A percentile compares a stretch with the other conserved stretches of the same genome.
phyloP scores from a whole-genome alignment of 1,140 invertebrate species.

The Planococcus citri region DNA sequence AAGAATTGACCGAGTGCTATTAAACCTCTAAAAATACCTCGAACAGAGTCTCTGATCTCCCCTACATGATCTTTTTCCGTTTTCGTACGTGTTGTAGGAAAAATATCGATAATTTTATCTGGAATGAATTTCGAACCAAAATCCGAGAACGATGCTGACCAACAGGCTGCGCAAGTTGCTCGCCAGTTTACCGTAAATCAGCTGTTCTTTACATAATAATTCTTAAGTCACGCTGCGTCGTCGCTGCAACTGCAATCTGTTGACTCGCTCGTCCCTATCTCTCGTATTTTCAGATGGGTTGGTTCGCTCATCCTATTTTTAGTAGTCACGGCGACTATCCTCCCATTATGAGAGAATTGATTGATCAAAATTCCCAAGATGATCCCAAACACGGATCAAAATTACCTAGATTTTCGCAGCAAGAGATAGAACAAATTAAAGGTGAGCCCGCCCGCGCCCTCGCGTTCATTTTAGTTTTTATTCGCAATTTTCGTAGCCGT shows the following conservation, averaged over 20 bases:
- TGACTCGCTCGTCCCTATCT: no score
- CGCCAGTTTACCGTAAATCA: slow-evolving; percentile 1
- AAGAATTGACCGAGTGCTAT: no score
- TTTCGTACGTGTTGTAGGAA: not conserved
- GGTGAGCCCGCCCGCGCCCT: no score
- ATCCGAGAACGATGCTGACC: not conserved
- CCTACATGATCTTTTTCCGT: no score
- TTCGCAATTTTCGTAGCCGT: no score
- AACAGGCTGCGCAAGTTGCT: not conserved
- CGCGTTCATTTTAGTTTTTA: no score
- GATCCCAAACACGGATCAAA: slow-evolving; percentile 44
- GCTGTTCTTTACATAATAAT: no score
- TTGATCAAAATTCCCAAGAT: slow-evolving; percentile 40
- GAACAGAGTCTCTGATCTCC: no score
- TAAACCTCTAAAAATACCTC: no score
- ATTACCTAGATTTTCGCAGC: slow-evolving; percentile 44
- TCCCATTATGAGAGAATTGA: slow-evolving; percentile 40
- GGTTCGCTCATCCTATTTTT: slow-evolving; percentile 49
- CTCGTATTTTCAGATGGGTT: slow-evolving; percentile 36
- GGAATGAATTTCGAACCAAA: slow-evolving; percentile 5
- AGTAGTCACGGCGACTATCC: slow-evolving; percentile 48
- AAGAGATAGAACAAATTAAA: slow-evolving; percentile 42
- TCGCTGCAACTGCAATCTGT: no score
- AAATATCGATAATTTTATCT: not conserved
- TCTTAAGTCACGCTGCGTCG: no score